These are phyloP conservation scores for Trichoplusia ni DNA, from an alignment of 1,140 invertebrate genomes.

Conservation along the genomic window DNA sequence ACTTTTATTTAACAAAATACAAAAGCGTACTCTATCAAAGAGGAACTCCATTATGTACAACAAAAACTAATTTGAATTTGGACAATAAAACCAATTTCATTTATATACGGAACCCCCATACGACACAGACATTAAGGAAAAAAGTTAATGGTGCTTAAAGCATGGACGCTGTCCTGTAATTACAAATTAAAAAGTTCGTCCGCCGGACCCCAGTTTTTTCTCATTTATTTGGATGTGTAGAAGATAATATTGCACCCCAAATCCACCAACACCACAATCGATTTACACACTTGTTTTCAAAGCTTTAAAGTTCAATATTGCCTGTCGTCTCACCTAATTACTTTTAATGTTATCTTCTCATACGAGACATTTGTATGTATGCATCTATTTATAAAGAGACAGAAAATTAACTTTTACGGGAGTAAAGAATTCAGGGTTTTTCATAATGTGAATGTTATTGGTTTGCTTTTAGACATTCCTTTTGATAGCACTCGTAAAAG, in stretches of 20 bases:
- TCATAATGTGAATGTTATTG: conserved; percentile 25
- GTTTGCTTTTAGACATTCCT: background rate
- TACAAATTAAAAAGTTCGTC: conserved; percentile 80
- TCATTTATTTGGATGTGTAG: conserved; percentile 74
- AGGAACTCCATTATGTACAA: background rate
- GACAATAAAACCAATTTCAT: conserved; percentile 39
- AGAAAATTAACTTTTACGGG: conserved; percentile 68
- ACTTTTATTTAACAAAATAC: background rate
- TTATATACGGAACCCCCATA: conserved; percentile 38
- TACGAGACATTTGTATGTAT: conserved; percentile 63
- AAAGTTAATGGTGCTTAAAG: conserved; percentile 80
- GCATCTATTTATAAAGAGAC: conserved; percentile 55
- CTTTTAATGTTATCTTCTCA: conserved; percentile 70
- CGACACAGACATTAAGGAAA: conserved; percentile 62
- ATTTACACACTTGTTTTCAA: conserved; percentile 39
- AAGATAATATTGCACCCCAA: conserved; percentile 77
- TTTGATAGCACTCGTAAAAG: background rate
- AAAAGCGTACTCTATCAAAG: background rate
- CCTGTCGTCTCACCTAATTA: conserved; percentile 54
- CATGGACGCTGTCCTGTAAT: conserved; percentile 77
- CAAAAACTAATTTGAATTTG: conserved; percentile 47
- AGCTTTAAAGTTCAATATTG: conserved; percentile 47
- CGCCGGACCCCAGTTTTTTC: conserved; percentile 74
- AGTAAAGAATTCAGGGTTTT: conserved; percentile 33
- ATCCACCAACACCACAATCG: conserved; percentile 38